A percentile compares a stretch with the other conserved stretches of the same genome.
Evolutionary conservation across 2,888 invertebrate genomes (phyloP).

Genomic region (Oscheius onirici): DNA sequence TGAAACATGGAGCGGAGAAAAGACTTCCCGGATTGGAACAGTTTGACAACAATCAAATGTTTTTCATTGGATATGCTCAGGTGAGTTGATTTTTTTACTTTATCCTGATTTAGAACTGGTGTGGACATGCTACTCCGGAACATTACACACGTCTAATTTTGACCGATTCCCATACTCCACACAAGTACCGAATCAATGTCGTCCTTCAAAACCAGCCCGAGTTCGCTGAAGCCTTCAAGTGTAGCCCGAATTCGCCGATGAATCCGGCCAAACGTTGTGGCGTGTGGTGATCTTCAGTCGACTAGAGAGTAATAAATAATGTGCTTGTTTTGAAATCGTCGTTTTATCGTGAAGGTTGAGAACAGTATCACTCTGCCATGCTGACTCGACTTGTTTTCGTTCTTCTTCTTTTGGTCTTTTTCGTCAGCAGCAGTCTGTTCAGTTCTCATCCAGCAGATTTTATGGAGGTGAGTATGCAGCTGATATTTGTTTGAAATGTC

Average conservation of each 20-base stretch:
- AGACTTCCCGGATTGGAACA: constrained; percentile 65
- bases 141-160: constrained; percentile 58
- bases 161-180: constrained; percentile 67
- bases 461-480: too few relatives aligned
- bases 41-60: constrained; percentile 69
- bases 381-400: too few relatives aligned
- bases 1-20: constrained; percentile 62
- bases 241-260: constrained; percentile 86
- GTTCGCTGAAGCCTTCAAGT: constrained; percentile 85
- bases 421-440: too few relatives aligned
- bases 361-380: too few relatives aligned
- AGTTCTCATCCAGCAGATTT: too few relatives aligned
- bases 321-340: too few relatives aligned
- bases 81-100: constrained; percentile 34
- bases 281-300: constrained; percentile 56
- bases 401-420: too few relatives aligned
- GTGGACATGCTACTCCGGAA: constrained; percentile 63
- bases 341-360: too few relatives aligned
- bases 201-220: constrained; percentile 81
- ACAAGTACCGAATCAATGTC: constrained; percentile 54
- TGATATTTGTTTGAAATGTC: too few relatives aligned
- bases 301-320: too few relatives aligned
- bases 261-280: constrained; percentile 78
- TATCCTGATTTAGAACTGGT: constrained; percentile 59
- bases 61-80: constrained; percentile 71